Evolutionary conservation across 2,797 vertebrate genomes (phyloP).

Genomic region (Parauchenoglanis ngamensis): DNA sequence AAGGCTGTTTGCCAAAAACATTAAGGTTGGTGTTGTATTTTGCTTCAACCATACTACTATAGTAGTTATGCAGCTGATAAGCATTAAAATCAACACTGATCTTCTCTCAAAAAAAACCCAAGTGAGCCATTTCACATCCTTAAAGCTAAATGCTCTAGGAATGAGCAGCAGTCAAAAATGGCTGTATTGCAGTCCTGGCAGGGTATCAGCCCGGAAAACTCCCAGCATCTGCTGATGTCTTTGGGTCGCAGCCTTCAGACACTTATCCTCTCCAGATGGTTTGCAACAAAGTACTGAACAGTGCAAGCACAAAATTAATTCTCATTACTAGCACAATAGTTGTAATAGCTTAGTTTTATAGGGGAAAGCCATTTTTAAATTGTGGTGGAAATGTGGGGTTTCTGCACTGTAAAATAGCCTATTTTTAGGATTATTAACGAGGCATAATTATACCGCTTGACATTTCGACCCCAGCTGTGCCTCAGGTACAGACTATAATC

Average conservation of each 20-base stretch:
- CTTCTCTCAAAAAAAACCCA: not conserved
- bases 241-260: constrained; percentile 9
- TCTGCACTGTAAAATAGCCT: not conserved
- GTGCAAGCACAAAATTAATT: not conserved
- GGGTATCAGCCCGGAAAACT: constrained; percentile 15
- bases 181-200: not conserved
- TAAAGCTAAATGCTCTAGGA: not conserved
- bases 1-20: not conserved
- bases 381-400: not conserved
- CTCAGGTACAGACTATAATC: not conserved
- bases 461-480: not conserved
- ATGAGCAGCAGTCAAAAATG: not conserved
- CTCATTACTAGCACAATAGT: not conserved
- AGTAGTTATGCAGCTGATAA: not conserved
- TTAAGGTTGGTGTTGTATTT: not conserved
- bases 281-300: not conserved
- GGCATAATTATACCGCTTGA: not conserved
- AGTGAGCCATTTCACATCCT: not conserved
- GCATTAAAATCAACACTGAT: not conserved
- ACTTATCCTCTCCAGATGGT: constrained; percentile 24
- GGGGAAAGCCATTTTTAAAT: not conserved
- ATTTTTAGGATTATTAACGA: not conserved
- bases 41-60: not conserved
- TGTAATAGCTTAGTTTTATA: not conserved
- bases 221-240: constrained; percentile 13